A percentile compares a stretch with the other conserved stretches of the same genome.
Conservation (phyloP, 92 coral and sea anemone genomes). For the Phenganax subtilis region DNA sequence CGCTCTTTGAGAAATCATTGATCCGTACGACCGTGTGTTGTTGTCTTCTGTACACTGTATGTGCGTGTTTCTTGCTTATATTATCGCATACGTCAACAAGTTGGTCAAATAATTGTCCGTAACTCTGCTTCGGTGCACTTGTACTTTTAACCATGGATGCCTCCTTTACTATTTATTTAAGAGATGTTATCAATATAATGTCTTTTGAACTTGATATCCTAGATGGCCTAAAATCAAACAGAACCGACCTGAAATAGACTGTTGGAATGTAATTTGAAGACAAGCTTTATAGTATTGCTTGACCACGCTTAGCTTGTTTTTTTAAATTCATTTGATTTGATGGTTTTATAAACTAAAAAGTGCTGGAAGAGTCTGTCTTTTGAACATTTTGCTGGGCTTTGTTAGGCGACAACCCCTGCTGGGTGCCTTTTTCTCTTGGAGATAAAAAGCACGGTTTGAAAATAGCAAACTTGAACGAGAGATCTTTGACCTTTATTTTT, state of each 20-base stretch:
- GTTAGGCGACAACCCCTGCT: constrained; percentile 19
- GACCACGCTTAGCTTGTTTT: background rate
- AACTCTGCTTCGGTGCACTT: background rate
- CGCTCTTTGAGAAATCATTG: background rate
- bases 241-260: background rate
- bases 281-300: background rate
- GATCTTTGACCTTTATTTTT: constrained; percentile 31
- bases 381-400: background rate
- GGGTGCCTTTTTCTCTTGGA: background rate
- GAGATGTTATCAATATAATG: constrained; percentile 18
- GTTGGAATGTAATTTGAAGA: constrained; percentile 10
- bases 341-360: background rate
- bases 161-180: constrained; percentile 30
- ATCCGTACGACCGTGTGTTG: background rate
- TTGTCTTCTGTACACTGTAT: background rate
- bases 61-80: background rate
- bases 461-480: background rate
- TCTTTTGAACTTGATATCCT: background rate
- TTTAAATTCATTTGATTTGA: background rate
- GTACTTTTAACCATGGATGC: constrained; percentile 5
- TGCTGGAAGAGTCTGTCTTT: background rate
- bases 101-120: constrained; percentile 16
- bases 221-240: background rate
- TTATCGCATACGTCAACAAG: constrained; percentile 18
- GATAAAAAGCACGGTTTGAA: background rate